Conservation (phyloP, 53 echinoderm and acorn worm species). For the Stichopus horrens region DNA sequence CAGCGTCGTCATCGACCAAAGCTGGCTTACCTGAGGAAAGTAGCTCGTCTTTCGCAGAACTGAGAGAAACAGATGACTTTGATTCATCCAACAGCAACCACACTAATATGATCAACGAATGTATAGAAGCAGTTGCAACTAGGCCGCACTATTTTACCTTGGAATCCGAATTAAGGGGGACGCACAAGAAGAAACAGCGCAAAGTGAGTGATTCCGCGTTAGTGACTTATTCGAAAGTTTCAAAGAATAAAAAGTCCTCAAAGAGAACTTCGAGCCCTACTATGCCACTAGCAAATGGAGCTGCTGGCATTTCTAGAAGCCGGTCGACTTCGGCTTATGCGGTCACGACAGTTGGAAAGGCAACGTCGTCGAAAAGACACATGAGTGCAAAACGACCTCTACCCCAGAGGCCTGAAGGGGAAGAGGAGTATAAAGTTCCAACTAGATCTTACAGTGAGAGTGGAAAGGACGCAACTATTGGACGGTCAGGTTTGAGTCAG, state of each 20-base stretch:
- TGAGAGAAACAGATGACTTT: background rate
- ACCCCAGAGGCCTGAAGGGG: slow-evolving; percentile 10
- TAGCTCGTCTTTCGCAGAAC: background rate
- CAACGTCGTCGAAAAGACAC: background rate
- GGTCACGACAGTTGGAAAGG: slow-evolving; percentile 11
- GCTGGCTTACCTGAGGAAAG: background rate
- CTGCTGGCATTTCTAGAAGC: background rate
- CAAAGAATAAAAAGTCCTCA: slow-evolving; percentile 19
- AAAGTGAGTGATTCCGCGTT: slow-evolving; percentile 10
- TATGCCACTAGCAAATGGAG: background rate
- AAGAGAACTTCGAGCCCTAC: slow-evolving; percentile 6
- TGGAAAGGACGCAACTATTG: background rate
- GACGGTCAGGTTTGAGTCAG: background rate
- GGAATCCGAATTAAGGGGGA: slow-evolving; percentile 5
- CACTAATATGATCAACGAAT: slow-evolving; percentile 6
- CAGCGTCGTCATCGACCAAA: background rate
- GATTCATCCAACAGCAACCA: background rate
- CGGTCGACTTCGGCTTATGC: slow-evolving; percentile 13
- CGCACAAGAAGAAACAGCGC: slow-evolving; percentile 1
- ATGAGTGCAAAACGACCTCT: slow-evolving; percentile 42
- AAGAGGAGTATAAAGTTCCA: background rate
- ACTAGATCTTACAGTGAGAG: slow-evolving; percentile 16
- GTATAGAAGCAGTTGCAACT: background rate
- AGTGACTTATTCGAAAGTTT: slow-evolving; percentile 29
- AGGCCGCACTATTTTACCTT: slow-evolving; percentile 24